These are phyloP conservation scores for Leptinotarsa rubiginosa DNA, from an alignment of 2,888 invertebrate species.

Conservation along the genomic window DNA sequence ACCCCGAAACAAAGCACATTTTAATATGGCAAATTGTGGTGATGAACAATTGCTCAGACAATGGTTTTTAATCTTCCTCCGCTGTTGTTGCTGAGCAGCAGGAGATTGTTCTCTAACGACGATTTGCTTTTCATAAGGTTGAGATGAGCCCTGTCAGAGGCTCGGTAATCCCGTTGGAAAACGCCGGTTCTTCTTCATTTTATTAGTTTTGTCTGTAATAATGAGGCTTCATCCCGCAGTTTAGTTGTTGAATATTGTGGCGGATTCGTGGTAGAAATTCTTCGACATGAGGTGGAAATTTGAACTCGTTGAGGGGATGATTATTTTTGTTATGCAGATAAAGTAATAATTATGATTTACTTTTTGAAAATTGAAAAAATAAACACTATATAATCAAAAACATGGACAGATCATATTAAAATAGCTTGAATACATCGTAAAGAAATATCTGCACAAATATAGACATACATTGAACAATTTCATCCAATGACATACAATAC, in stretches of 20 bases:
- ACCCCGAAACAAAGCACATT: constrained; percentile 1
- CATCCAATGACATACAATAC: no score
- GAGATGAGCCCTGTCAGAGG: constrained; percentile 28
- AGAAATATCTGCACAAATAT: no score
- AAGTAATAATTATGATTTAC: no score
- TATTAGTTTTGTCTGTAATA: constrained; percentile 11
- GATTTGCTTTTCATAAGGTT: constrained; percentile 33
- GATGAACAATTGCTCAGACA: constrained; percentile 1
- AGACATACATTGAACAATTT: no score
- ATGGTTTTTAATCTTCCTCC: constrained; percentile 36
- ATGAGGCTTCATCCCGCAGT: constrained; percentile 5
- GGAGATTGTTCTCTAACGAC: constrained; percentile 32
- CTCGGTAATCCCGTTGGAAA: constrained; percentile 29
- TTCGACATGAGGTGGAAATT: not conserved
- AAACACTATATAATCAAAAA: no score
- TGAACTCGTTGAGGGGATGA: not conserved
- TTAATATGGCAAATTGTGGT: constrained; percentile 13
- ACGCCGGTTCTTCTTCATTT: constrained; percentile 13
- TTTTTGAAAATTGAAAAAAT: no score
- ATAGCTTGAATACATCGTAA: no score
- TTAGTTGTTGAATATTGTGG: not conserved
- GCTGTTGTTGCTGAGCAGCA: constrained; percentile 33
- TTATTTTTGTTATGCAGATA: no score
- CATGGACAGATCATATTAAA: no score
- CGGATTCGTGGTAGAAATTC: not conserved